phyloP scores from a whole-genome alignment of 1,140 invertebrate species.

The Aphis gossypii region DNA sequence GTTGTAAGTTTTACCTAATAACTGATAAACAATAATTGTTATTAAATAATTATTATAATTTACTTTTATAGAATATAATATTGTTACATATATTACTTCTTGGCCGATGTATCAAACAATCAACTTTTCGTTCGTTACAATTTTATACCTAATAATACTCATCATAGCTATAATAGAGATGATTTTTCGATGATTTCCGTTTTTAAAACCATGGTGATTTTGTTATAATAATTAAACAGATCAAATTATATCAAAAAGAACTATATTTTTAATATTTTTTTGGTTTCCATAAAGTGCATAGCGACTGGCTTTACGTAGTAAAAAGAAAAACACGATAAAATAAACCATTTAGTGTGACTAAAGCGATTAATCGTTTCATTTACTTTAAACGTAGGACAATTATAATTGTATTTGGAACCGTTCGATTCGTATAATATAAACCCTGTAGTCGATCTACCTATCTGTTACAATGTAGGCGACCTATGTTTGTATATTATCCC shows the following conservation, averaged over 20 bases:
- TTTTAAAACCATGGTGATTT: background rate
- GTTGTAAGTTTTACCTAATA: background rate
- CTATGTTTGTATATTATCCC: background rate
- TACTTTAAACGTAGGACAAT: background rate
- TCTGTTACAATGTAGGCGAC: background rate
- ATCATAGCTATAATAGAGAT: rapidly evolving
- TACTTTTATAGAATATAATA: background rate
- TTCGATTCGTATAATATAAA: background rate
- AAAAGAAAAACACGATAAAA: background rate
- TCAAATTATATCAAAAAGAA: background rate
- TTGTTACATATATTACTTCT: background rate
- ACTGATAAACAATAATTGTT: background rate
- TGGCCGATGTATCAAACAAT: background rate
- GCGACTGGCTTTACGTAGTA: background rate
- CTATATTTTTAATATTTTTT: background rate
- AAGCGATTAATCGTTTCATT: background rate
- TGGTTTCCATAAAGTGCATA: background rate
- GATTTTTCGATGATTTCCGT: background rate
- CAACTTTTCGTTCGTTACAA: background rate
- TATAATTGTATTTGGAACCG: background rate
- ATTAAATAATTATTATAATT: too few species aligned
- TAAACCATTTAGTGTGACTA: background rate
- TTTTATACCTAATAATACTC: background rate
- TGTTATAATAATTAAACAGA: background rate
- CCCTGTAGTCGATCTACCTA: background rate